Percentiles rank a stretch among this genome's conserved stretches.
Conservation (phyloP, 2,888 invertebrate genomes). For the Philonicus albiceps region DNA sequence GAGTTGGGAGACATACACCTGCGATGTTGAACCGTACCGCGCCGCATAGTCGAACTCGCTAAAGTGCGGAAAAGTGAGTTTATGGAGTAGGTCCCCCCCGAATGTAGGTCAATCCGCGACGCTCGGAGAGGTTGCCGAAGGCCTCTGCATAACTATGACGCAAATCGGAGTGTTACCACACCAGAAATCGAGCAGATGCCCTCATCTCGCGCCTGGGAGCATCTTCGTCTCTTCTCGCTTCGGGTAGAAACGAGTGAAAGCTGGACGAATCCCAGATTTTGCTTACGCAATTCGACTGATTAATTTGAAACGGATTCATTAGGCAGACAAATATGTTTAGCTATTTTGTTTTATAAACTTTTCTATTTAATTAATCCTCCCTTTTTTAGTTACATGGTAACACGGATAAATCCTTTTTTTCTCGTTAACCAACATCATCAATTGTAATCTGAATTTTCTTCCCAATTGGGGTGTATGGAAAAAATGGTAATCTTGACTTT, state of each 20-base stretch:
- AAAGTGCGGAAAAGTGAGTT: slow-evolving; percentile 15
- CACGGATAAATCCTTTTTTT: neutral
- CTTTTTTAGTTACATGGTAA: neutral
- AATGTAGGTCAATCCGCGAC: slow-evolving; percentile 32
- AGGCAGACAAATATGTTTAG: neutral
- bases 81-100: neutral
- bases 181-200: neutral
- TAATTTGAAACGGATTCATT: neutral
- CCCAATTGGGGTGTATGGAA: too few relatives aligned
- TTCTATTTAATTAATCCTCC: neutral
- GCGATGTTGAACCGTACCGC: neutral
- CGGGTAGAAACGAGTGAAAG: neutral
- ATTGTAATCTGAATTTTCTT: too few relatives aligned
- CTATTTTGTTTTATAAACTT: neutral
- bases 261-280: neutral
- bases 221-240: neutral
- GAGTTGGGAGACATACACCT: neutral
- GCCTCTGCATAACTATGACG: neutral
- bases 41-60: neutral
- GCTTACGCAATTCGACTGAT: neutral
- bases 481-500: too few relatives aligned
- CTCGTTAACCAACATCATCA: neutral
- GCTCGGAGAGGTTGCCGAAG: neutral
- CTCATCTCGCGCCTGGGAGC: neutral
- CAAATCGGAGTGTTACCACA: slow-evolving; percentile 1